Base-by-base conservation (phyloP, 2,888 invertebrate species). In the Drosophila hamatofila region DNA sequence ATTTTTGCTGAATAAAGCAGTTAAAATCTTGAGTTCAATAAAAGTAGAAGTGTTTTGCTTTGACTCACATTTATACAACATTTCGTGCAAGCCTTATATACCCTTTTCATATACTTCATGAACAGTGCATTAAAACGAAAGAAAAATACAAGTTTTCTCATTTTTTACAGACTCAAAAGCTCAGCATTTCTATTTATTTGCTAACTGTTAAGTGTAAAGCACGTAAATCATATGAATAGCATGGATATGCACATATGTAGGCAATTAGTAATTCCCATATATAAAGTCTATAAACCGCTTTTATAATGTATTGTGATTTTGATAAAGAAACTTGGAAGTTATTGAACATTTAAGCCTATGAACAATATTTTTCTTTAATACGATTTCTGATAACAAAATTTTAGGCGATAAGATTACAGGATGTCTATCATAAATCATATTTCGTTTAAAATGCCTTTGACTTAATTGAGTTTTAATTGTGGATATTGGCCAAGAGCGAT, bases 401-500 rank as follows among this genome's bases (percentile, higher is more conserved):
- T 7, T 25, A 12, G 6, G 27, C 2, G 51, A 35, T 52, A 35
- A 35, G 35, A 35, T 52, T 35, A 35, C 21, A 52, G 35, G 35
- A 52, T 23, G 35, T 35, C 35, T 35, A 35, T 14, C 16, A 51
- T 51, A 51, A 51, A 51, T 35, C 35, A 21, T 21, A 14, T 2
- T 21, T 33, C 16, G 25, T 21, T 21, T 14, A 3, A 48, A 27
- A 11, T 30, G n/a, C 4, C 16, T 3, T 21, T 33, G 7, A n/a
- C n/a, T 25, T 30, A 42, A 61, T 2, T 42, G 33, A 23, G 2
- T 18, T 21, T 25, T 11, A 14, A 35, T 56, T 44, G 3, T 12
- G 30, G 2, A 42, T 42, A 14, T 14, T 69, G 41, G 9, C 42
- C 30, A 25, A 54, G n/a, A 37, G 56, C 21, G 23, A 14, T 56